phyloP scores from a whole-genome alignment of 2,797 vertebrate species.

The Pyrrhura leucotis region DNA sequence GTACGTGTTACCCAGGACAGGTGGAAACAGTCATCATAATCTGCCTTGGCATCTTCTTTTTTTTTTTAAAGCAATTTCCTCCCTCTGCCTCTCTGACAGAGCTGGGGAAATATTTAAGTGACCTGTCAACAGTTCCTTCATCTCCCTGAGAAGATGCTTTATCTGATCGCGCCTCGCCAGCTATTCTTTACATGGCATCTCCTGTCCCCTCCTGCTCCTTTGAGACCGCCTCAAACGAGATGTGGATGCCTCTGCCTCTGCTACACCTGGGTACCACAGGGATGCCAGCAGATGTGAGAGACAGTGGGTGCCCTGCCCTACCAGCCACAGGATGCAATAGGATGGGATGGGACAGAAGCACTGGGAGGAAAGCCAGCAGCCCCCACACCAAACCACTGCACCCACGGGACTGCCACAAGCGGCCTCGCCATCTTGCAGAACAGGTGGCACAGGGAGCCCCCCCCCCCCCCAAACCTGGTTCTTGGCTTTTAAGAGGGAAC shows the following conservation, averaged over 20 bases:
- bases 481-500: background rate
- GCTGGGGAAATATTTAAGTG: conserved; percentile 63
- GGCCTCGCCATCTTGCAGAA: background rate
- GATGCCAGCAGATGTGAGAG: background rate
- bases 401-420: accelerated
- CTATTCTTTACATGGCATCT: background rate
- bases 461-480: background rate
- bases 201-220: background rate
- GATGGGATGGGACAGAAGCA: background rate
- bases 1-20: background rate
- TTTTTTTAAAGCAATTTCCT: conserved; percentile 62
- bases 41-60: conserved; percentile 39
- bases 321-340: background rate
- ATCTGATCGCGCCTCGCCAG: conserved; percentile 8
- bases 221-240: accelerated
- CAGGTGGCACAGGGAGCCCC: accelerated
- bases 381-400: background rate
- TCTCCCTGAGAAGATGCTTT: conserved; percentile 16
- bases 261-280: accelerated
- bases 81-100: conserved; percentile 44
- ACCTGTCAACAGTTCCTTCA: conserved; percentile 61
- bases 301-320: background rate
- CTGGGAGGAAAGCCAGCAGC: background rate
- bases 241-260: accelerated
- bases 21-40: conserved; percentile 59